Evolutionary conservation across 2,888 invertebrate genomes (phyloP).

Genomic region (Nomada flava): DNA sequence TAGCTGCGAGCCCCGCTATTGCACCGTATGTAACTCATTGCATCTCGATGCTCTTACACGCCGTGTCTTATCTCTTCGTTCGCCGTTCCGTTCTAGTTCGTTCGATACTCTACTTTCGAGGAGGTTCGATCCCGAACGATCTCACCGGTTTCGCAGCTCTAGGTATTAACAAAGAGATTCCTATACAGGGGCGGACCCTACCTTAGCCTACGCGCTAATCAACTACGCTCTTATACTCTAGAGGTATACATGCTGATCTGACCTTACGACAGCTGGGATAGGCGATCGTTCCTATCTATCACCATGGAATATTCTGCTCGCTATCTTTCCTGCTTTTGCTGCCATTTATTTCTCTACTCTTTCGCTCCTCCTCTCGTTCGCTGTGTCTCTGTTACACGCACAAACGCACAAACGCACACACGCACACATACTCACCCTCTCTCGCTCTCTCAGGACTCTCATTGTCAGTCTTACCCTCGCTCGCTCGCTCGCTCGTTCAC

Average conservation of each 20-base stretch:
- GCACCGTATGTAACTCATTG: slow-evolving; percentile 68
- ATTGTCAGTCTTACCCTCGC: not conserved
- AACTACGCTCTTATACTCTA: slow-evolving; percentile 81
- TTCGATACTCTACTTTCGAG: slow-evolving; percentile 32
- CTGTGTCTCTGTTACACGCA: not conserved
- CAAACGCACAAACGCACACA: not conserved
- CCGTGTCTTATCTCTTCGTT: slow-evolving; percentile 3
- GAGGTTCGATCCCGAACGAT: slow-evolving; percentile 65
- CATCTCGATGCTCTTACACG: slow-evolving; percentile 8
- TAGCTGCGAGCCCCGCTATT: slow-evolving; percentile 73
- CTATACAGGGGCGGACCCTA: slow-evolving; percentile 81
- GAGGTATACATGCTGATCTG: slow-evolving; percentile 83
- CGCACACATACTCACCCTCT: not conserved
- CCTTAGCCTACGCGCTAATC: slow-evolving; percentile 80
- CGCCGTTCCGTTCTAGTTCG: not conserved
- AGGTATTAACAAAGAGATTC: slow-evolving; percentile 83
- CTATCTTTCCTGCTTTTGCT: not conserved
- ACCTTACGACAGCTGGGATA: slow-evolving; percentile 78
- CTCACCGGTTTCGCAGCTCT: slow-evolving; percentile 72
- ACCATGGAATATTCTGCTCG: slow-evolving; percentile 26
- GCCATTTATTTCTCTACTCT: not conserved
- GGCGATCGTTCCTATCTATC: slow-evolving; percentile 60
- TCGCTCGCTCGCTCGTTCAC: not conserved
- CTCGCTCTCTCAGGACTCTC: no score
- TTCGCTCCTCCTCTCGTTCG: slow-evolving; percentile 3